These are phyloP conservation scores for Drosophila demipolita DNA, from an alignment of 2,888 invertebrate species.

Conservation along the genomic window DNA sequence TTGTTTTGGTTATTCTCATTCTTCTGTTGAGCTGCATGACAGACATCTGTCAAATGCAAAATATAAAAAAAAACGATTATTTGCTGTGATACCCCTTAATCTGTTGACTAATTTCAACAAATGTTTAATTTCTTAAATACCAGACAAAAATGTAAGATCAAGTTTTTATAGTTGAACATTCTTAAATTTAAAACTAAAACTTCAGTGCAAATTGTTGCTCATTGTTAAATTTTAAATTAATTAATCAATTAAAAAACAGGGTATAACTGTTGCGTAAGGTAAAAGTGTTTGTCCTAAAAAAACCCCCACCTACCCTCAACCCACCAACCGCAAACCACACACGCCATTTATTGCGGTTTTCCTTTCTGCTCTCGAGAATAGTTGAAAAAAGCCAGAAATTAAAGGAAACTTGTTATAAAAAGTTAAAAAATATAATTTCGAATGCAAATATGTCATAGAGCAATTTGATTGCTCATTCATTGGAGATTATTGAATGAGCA, in stretches of 20 bases:
- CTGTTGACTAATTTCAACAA: not conserved
- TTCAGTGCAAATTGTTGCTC: not conserved
- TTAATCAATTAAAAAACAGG: not conserved
- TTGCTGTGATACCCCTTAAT: not conserved
- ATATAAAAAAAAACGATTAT: not conserved
- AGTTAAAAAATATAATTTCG: conserved; percentile 17
- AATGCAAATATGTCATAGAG: conserved; percentile 15
- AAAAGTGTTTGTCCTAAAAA: not conserved
- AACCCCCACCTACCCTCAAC: too few relatives aligned
- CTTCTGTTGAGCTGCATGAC: conserved; percentile 5
- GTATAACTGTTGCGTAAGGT: not conserved
- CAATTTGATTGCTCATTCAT: conserved; percentile 16
- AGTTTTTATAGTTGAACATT: not conserved
- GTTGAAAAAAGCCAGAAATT: not conserved
- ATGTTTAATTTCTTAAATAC: not conserved
- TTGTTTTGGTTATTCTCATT: not conserved
- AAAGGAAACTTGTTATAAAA: not conserved
- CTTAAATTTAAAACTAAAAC: not conserved
- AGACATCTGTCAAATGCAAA: conserved; percentile 4
- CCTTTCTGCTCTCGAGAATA: not conserved
- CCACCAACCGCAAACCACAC: conserved; percentile 5
- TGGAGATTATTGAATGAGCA: conserved; percentile 16
- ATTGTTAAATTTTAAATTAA: not conserved
- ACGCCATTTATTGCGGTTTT: conserved; percentile 23
- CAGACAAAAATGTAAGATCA: not conserved